These are phyloP conservation scores for Tiliacea aurago DNA, from an alignment of 2,888 invertebrate species.

Conservation along the genomic window DNA sequence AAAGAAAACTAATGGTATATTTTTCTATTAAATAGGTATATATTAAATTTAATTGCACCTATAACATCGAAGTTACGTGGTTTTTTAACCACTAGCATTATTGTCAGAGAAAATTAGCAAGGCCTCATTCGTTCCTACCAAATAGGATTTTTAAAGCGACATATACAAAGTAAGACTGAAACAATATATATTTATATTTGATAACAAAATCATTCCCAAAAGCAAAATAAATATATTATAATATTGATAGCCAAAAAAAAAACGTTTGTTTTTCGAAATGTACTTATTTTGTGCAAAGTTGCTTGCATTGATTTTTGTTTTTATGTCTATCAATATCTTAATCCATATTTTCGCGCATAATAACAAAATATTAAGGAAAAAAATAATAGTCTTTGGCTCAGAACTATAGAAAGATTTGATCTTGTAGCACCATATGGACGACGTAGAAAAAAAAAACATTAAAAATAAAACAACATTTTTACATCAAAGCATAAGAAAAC, in stretches of 20 bases:
- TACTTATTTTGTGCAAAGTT: constrained; percentile 17
- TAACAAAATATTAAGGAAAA: constrained; percentile 62
- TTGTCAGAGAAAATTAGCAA: constrained; percentile 79
- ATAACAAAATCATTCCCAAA: constrained; percentile 47
- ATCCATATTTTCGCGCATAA: constrained; percentile 37
- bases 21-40: constrained; percentile 89
- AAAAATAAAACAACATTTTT: constrained; percentile 62
- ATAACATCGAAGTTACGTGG: constrained; percentile 82
- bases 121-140: constrained; percentile 74
- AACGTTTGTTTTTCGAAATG: not conserved
- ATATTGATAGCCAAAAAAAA: constrained; percentile 25
- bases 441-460: constrained; percentile 71
- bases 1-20: constrained; percentile 70
- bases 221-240: constrained; percentile 14
- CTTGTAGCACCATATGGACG: constrained; percentile 87
- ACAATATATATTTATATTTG: constrained; percentile 47
- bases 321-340: constrained; percentile 28
- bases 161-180: constrained; percentile 64
- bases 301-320: constrained; percentile 25
- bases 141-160: constrained; percentile 70
- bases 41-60: constrained; percentile 89
- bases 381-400: constrained; percentile 86
- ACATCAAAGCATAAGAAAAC: constrained; percentile 58
- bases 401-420: constrained; percentile 83
- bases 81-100: constrained; percentile 77